phyloP scores from a whole-genome alignment of 2,797 vertebrate species.

The Argya squamiceps region DNA sequence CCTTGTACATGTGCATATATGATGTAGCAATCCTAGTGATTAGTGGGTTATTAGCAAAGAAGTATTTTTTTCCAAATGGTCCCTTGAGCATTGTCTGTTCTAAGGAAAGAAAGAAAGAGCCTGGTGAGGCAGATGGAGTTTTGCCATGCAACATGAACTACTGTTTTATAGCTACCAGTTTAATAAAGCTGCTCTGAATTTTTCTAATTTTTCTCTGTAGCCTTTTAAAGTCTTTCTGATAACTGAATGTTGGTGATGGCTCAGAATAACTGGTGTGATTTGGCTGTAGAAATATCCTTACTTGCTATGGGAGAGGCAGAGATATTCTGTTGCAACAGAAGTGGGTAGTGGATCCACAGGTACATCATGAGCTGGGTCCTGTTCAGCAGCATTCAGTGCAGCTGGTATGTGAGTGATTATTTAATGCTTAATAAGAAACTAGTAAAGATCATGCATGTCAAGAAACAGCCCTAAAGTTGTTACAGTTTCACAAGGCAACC shows the following conservation, averaged over 20 bases:
- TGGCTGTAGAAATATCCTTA: neutral
- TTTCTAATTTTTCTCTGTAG: neutral
- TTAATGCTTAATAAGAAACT: neutral
- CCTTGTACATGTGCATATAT: neutral
- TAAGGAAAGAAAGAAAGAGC: neutral
- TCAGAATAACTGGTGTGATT: neutral
- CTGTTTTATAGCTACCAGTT: neutral
- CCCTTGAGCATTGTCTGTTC: neutral
- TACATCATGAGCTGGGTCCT: neutral
- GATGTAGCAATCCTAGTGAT: neutral
- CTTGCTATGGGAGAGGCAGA: neutral
- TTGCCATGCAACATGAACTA: neutral
- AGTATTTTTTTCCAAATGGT: neutral
- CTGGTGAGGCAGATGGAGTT: neutral
- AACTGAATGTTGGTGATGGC: neutral
- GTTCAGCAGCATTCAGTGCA: neutral
- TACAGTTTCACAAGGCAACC: neutral
- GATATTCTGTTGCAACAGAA: neutral
- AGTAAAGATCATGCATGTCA: neutral
- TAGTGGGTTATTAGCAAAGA: neutral
- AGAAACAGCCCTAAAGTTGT: neutral
- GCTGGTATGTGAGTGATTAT: neutral
- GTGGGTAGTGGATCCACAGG: neutral
- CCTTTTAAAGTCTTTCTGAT: neutral
- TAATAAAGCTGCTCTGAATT: neutral